These are phyloP conservation scores for Popillia japonica DNA, from an alignment of 1,140 invertebrate species.

Conservation along the genomic window DNA sequence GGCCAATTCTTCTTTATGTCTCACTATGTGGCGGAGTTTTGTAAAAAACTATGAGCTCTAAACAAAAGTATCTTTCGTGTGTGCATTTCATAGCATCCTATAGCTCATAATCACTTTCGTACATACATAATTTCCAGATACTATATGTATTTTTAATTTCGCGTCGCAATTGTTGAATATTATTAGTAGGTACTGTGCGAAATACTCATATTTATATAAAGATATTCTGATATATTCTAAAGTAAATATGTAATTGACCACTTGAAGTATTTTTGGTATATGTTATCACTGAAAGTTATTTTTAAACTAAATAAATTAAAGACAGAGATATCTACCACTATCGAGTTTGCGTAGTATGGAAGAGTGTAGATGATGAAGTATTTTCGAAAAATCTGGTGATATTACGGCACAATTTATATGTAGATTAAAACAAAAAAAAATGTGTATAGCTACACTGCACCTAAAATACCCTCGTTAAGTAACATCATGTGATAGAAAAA, in stretches of 20 bases:
- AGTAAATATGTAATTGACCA: slow-evolving; percentile 16
- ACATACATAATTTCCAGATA: no score
- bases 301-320: background rate
- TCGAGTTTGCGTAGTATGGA: slow-evolving; percentile 19
- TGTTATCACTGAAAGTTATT: background rate
- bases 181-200: background rate
- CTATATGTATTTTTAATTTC: slow-evolving; percentile 29
- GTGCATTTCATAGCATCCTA: no score
- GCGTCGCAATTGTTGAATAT: slow-evolving; percentile 2
- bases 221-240: slow-evolving; percentile 15
- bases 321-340: slow-evolving; percentile 9
- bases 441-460: slow-evolving; percentile 29
- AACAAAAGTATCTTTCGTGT: no score
- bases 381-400: slow-evolving; percentile 36
- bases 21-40: no score
- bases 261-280: slow-evolving; percentile 25
- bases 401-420: slow-evolving; percentile 35
- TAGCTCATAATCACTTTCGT: no score
- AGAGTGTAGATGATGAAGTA: slow-evolving; percentile 21
- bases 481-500: slow-evolving; percentile 33
- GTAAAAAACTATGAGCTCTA: no score
- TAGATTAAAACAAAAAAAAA: slow-evolving; percentile 31
- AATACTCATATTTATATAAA: slow-evolving; percentile 7
- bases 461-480: slow-evolving; percentile 13
- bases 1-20: no score